Evolutionary conservation across 2,113 vertebrate species (phyloP), one percentile per base, ranked within the genome.

Genomic region (Halichoerus grypus): DNA sequence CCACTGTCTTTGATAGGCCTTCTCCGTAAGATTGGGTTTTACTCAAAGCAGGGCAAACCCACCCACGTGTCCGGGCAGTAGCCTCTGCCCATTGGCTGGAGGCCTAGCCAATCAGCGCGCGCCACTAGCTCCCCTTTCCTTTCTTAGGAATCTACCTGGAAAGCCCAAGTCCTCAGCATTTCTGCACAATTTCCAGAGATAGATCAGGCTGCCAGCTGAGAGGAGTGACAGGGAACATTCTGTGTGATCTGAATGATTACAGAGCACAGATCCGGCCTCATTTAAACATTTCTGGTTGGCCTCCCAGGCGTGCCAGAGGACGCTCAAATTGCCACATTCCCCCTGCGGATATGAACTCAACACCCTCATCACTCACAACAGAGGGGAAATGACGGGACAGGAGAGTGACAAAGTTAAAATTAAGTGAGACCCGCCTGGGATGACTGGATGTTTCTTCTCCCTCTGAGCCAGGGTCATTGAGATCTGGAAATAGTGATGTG

Each of bases 71-170:
- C 46, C 33, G 1, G 0, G 24, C 67, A 19, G 13, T 31, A 33
- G 5, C 51, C 63, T 97, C 97, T 95, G 84, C 93, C 77, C 97
- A 96, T 97, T 98, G 97, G 88, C 97, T 94, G 77, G 95, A 83
- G 33, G 67, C 91, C 31, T 96, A 93, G 24, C 81, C 89, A 97
- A n/a, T 97, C 89, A 91, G 49, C 0, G 0, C 53, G 42, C 31
- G 42, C 84, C 86, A 61, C 53, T 57, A 36, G 86, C 84, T 97
- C 24, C 31, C 15, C 3, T 88, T 95, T 51, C 6, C 9, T 3
- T 89, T 88, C 90, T 63, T 81, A 13, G 72, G 93, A 71, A 69
- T 86, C 94, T 87, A 91, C 79, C 89, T 67, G 86, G 51, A 55
- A 67, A 89, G 74, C 74, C 49, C 28, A 90, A 42, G 42, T 59